Percentiles rank a stretch among this genome's conserved stretches.
phyloP scores from a whole-genome alignment of 2,797 vertebrate species.

The Onychomys leucogaster region DNA sequence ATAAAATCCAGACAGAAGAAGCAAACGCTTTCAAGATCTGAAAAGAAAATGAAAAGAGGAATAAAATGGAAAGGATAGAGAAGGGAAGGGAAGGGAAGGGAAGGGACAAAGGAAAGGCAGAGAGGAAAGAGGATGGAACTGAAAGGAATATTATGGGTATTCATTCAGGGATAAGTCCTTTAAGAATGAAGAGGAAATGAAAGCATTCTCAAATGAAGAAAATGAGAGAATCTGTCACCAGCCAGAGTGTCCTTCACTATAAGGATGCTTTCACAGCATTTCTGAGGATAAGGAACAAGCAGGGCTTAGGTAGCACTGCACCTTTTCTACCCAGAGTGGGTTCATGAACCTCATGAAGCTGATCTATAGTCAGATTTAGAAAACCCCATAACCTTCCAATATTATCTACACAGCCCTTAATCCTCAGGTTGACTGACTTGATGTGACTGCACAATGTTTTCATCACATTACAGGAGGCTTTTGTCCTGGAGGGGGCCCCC shows the following conservation, averaged over 20 bases:
- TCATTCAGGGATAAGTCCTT: background rate
- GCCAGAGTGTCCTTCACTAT: background rate
- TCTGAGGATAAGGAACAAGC: background rate
- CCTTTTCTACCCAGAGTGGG: background rate
- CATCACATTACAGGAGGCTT: background rate
- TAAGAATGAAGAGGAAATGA: background rate
- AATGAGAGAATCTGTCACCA: background rate
- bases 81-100: accelerated
- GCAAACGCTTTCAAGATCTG: background rate
- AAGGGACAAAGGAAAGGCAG: too few relatives aligned
- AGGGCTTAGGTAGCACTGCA: background rate
- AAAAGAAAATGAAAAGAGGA: background rate
- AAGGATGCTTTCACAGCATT: background rate
- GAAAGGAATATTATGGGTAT: background rate
- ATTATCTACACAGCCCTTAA: background rate
- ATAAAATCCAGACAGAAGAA: background rate
- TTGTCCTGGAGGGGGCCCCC: background rate
- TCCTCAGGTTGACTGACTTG: background rate
- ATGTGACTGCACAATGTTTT: background rate
- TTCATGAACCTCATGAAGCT: background rate
- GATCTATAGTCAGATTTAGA: background rate
- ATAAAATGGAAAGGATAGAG: background rate
- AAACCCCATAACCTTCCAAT: background rate
- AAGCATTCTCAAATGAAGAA: background rate
- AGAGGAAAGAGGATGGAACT: too few relatives aligned